Conservation (phyloP, 2,888 invertebrate species). For the Zele albiditarsus region DNA sequence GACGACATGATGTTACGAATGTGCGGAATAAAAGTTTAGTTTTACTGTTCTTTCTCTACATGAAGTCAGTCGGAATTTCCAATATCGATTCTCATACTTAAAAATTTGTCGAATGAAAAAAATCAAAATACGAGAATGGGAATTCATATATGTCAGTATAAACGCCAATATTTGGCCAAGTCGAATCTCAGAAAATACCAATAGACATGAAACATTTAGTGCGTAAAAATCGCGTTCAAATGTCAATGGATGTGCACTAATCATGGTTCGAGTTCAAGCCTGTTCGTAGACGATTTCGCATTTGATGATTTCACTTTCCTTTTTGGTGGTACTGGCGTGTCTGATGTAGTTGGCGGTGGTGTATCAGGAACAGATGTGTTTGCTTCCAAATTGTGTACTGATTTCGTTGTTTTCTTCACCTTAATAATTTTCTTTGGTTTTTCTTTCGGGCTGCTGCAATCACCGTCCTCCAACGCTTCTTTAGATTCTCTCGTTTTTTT, state of each 20-base stretch:
- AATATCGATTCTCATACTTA: too few species aligned
- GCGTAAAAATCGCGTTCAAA: background rate
- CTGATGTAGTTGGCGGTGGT: slow-evolving; percentile 71
- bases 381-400: slow-evolving; percentile 68
- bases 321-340: slow-evolving; percentile 73
- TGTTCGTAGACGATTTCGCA: slow-evolving; percentile 51
- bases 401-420: slow-evolving; percentile 72
- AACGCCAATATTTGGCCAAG: too few species aligned
- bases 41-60: too few species aligned
- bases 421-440: slow-evolving; percentile 74
- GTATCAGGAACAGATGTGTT: slow-evolving; percentile 74
- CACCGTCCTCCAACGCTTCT: slow-evolving; percentile 56
- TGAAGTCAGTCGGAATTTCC: too few species aligned
- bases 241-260: background rate
- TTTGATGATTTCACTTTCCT: slow-evolving; percentile 61
- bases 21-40: too few species aligned
- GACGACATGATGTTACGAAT: too few species aligned
- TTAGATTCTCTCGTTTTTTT: slow-evolving; percentile 62
- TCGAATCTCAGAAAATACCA: too few species aligned
- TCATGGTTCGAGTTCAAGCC: slow-evolving; percentile 59
- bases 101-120: too few species aligned
- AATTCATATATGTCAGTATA: too few species aligned
- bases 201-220: background rate
- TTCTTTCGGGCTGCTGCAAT: slow-evolving; percentile 52
- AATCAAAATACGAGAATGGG: too few species aligned